A percentile compares a stretch with the other conserved stretches of the same genome.
Evolutionary conservation across 92 coral and sea anemone genomes (phyloP).

Genomic region (Virgularia gustaviana): DNA sequence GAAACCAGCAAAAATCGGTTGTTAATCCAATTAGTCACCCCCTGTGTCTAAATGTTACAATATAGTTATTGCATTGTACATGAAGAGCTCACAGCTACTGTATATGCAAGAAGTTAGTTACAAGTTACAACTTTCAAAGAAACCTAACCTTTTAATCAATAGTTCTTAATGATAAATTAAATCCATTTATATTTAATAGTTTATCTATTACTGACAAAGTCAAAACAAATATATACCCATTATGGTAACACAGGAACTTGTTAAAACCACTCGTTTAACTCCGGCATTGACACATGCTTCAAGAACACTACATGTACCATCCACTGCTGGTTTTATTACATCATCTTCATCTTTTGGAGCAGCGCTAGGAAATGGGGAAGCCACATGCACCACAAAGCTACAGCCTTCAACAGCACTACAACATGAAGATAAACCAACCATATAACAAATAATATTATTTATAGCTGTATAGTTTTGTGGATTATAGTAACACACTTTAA

Average conservation of each 20-base stretch:
- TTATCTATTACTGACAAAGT: neutral
- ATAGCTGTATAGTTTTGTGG: neutral
- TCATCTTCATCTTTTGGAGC: conserved; percentile 83
- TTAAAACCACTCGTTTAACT: conserved; percentile 82
- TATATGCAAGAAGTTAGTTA: no score
- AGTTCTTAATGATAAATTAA: no score
- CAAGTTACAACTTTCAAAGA: no score
- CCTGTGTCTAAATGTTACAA: no score
- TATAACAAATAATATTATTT: neutral
- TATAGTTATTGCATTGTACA: no score
- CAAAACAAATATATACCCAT: conserved; percentile 43
- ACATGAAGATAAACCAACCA: neutral
- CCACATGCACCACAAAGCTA: conserved; percentile 81
- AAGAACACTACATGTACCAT: conserved; percentile 83
- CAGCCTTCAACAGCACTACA: conserved; percentile 84
- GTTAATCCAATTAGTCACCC: no score
- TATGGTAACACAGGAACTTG: conserved; percentile 80
- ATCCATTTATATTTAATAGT: neutral
- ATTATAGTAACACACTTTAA: neutral
- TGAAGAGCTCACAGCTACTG: no score
- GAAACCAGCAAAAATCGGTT: no score
- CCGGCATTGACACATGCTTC: conserved; percentile 87
- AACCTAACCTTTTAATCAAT: no score
- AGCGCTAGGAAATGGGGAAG: conserved; percentile 83
- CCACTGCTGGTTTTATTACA: conserved; percentile 88